Conservation (phyloP, 2,797 vertebrate species). For the Tiaroga cobitis region DNA sequence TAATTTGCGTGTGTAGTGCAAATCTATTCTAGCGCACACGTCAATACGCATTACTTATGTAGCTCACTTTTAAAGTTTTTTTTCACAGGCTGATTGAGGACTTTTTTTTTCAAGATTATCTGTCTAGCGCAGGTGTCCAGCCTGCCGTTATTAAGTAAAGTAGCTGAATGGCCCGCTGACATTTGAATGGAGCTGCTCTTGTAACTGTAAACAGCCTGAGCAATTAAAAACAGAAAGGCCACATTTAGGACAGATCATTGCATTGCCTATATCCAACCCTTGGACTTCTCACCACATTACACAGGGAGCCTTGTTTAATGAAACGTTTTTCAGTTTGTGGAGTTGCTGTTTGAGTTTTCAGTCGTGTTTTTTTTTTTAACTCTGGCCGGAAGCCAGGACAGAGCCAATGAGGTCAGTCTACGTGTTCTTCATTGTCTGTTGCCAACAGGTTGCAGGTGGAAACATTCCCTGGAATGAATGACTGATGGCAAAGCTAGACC, state of each 20-base stretch:
- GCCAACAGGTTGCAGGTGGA: conserved; percentile 77
- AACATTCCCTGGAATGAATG: conserved; percentile 66
- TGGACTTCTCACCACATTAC: conserved; percentile 12
- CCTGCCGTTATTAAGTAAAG: conserved; percentile 17
- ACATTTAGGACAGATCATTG: conserved; percentile 17
- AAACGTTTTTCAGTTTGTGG: conserved; percentile 10
- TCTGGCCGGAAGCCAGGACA: conserved; percentile 1
- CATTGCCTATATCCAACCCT: conserved; percentile 26
- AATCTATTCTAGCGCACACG: background rate
- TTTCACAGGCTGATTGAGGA: background rate
- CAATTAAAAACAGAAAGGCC: conserved; percentile 50
- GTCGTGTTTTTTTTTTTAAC: conserved; percentile 19
- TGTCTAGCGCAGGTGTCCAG: conserved; percentile 12
- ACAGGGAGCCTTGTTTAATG: conserved; percentile 25
- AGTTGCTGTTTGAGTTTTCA: conserved; percentile 7
- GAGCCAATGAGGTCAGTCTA: conserved; percentile 23
- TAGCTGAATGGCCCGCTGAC: conserved; percentile 25
- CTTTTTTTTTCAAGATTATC: background rate
- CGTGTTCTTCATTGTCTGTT: conserved; percentile 10
- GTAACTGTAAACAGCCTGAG: conserved; percentile 42
- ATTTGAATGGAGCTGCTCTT: conserved; percentile 20
- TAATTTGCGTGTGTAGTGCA: background rate
- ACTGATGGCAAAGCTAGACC: conserved; percentile 75
- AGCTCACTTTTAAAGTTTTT: background rate
- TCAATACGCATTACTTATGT: background rate